Conservation (phyloP, 2,888 invertebrate species). For the Drosophila paramelanica region DNA sequence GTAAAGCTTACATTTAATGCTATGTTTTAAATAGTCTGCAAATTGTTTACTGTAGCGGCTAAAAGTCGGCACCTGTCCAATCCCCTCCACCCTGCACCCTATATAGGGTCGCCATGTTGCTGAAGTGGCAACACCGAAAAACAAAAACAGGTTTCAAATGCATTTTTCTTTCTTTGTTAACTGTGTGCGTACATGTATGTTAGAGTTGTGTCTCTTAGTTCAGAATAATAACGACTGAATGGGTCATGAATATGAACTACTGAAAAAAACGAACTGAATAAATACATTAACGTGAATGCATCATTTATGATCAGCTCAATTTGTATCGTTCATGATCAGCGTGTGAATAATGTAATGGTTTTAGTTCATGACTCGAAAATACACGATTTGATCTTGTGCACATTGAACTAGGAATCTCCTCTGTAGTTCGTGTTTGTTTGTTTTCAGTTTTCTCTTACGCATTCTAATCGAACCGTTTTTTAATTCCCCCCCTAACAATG, state of each 20-base stretch:
- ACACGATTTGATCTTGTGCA: background rate
- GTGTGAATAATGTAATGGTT: background rate
- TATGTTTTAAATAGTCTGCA: constrained; percentile 15
- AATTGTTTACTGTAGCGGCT: constrained; percentile 2
- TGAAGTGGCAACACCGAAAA: constrained; percentile 63
- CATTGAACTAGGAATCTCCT: background rate
- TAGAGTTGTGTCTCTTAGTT: background rate
- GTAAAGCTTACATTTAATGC: constrained; percentile 5
- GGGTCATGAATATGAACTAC: background rate
- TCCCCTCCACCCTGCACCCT: constrained; percentile 14
- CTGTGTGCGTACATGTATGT: background rate
- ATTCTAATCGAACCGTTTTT: constrained; percentile 10
- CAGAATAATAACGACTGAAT: background rate
- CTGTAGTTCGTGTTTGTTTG: background rate
- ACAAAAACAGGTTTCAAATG: constrained; percentile 66
- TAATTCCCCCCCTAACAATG: constrained; percentile 7
- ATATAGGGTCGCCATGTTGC: constrained; percentile 67
- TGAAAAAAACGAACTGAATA: background rate
- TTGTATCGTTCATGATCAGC: background rate
- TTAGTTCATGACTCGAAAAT: background rate
- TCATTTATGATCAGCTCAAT: background rate
- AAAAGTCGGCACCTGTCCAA: constrained; percentile 35
- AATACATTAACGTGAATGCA: background rate
- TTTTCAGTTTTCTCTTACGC: constrained; percentile 18
- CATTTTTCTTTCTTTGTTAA: constrained; percentile 43